phyloP scores from a whole-genome alignment of 1,140 invertebrate species.

The Vanessa tameamea region DNA sequence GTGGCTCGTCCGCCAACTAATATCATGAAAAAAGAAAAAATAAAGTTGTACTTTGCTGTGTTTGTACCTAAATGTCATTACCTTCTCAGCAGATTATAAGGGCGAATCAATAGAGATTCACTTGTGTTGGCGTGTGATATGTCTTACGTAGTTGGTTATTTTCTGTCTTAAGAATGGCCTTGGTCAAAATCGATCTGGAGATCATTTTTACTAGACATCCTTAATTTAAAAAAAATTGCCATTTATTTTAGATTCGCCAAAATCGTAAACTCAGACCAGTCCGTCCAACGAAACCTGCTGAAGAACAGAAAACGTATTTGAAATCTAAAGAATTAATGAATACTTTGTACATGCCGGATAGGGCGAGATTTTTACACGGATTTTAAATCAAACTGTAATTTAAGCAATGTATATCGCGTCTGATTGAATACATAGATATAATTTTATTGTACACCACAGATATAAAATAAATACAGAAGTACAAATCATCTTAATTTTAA shows the following conservation, averaged over 20 bases:
- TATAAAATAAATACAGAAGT: too few species aligned
- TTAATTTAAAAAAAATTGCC: background rate
- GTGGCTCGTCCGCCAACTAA: too few species aligned
- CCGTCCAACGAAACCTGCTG: constrained; percentile 18
- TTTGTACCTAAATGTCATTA: too few species aligned
- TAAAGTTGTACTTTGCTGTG: too few species aligned
- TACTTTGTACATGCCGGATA: constrained; percentile 41
- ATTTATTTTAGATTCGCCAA: constrained; percentile 26
- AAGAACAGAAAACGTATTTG: constrained; percentile 5
- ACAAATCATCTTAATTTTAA: too few species aligned
- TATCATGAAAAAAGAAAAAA: too few species aligned
- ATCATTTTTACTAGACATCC: background rate
- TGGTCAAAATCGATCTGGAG: background rate
- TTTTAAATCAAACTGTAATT: constrained; percentile 26
- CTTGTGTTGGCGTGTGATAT: too few species aligned
- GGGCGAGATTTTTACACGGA: constrained; percentile 44
- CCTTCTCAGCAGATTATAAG: too few species aligned
- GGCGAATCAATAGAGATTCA: too few species aligned
- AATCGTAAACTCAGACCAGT: constrained; percentile 37
- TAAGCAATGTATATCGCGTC: background rate
- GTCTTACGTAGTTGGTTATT: too few species aligned
- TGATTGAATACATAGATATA: background rate
- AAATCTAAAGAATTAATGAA: constrained; percentile 28
- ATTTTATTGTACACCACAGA: too few species aligned
- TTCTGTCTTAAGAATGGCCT: too few species aligned